phyloP scores from a whole-genome alignment of 1,140 invertebrate genomes.

The Aphelenchoides avenae region DNA sequence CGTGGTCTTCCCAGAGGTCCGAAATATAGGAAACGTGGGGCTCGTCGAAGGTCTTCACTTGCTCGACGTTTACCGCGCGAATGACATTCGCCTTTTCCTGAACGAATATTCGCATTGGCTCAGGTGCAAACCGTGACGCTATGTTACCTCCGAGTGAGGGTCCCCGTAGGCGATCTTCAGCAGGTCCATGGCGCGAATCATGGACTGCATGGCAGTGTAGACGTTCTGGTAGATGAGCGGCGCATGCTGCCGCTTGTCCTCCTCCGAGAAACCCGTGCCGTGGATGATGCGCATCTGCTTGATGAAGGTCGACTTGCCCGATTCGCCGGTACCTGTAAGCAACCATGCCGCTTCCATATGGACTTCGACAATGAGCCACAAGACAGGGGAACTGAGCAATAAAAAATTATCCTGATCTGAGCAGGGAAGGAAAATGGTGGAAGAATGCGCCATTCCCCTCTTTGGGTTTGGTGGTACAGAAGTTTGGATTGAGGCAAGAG shows the following conservation, averaged over 20 bases:
- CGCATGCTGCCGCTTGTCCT: conserved; percentile 94
- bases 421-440: no score
- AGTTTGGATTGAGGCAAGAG: no score
- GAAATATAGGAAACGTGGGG: conserved; percentile 95
- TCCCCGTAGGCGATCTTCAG: conserved; percentile 90
- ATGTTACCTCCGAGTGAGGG: conserved; percentile 73
- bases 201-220: conserved; percentile 92
- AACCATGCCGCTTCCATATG: no score
- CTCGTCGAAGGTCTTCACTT: conserved; percentile 91
- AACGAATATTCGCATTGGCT: conserved; percentile 47
- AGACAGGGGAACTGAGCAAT: no score
- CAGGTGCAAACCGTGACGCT: not conserved
- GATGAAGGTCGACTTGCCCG: conserved; percentile 98
- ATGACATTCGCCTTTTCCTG: conserved; percentile 95
- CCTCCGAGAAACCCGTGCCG: conserved; percentile 95
- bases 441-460: no score
- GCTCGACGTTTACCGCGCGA: conserved; percentile 91
- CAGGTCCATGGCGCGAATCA: conserved; percentile 98
- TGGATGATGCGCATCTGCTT: conserved; percentile 99
- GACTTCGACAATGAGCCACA: no score
- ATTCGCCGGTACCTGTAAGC: conserved; percentile 85
- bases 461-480: no score
- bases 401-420: no score
- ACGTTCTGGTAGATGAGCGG: conserved; percentile 99
- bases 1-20: conserved; percentile 86